These are phyloP conservation scores for Myiothlypis chrysogaster DNA, from an alignment of 2,797 vertebrate species.

Conservation along the genomic window DNA sequence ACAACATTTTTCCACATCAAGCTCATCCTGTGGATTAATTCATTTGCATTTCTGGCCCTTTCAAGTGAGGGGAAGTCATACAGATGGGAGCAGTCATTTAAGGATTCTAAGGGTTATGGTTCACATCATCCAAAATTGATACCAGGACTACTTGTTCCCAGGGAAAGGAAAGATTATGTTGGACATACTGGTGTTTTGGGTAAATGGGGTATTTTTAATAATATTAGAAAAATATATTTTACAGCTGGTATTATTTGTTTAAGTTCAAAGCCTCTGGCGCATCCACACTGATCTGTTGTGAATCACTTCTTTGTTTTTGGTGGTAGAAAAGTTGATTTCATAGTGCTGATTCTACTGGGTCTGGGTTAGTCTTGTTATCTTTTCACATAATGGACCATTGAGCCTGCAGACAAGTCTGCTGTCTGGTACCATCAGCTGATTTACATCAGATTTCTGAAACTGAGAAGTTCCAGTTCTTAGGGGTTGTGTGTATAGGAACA, in stretches of 20 bases:
- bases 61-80: constrained; percentile 13
- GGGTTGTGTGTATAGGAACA: neutral
- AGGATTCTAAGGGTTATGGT: constrained; percentile 4
- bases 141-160: neutral
- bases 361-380: neutral
- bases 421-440: constrained; percentile 25
- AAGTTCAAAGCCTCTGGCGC: constrained; percentile 2
- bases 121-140: constrained; percentile 1
- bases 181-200: neutral
- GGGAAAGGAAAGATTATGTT: neutral
- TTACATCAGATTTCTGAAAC: neutral
- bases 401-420: constrained; percentile 11
- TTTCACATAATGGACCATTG: constrained; percentile 25
- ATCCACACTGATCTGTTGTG: neutral
- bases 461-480: neutral
- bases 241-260: neutral
- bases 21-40: constrained; percentile 50
- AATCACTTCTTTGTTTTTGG: constrained; percentile 34
- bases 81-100: constrained; percentile 6
- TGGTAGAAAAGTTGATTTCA: constrained; percentile 20
- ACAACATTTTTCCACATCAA: constrained; percentile 46
- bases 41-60: constrained; percentile 58
- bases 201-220: neutral
- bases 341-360: constrained; percentile 11
- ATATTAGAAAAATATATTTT: neutral